phyloP scores from a whole-genome alignment of 1,140 invertebrate genomes.

The Copidosoma floridanum region DNA sequence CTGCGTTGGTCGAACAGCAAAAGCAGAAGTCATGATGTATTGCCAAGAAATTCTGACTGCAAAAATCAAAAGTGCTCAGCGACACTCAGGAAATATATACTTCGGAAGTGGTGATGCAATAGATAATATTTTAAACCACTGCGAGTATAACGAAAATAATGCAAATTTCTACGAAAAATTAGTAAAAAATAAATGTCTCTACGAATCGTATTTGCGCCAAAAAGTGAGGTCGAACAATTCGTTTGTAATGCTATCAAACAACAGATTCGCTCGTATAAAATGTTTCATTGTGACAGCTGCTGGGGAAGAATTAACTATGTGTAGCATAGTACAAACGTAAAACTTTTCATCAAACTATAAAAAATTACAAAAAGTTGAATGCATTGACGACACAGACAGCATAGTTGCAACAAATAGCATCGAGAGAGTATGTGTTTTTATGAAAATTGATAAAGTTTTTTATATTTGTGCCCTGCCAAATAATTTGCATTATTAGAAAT shows the following conservation, averaged over 20 bases:
- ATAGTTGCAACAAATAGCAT: background rate
- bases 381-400: background rate
- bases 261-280: background rate
- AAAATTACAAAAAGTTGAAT: background rate
- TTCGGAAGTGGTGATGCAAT: constrained; percentile 11
- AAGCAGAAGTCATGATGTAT: no score
- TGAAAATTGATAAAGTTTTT: background rate
- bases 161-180: constrained; percentile 3
- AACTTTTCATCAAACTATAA: background rate
- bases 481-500: no score
- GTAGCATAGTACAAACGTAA: background rate
- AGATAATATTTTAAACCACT: background rate
- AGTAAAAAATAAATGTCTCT: background rate
- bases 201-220: background rate
- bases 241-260: constrained; percentile 4
- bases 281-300: background rate
- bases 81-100: constrained; percentile 12
- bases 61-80: constrained; percentile 8
- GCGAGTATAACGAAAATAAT: constrained; percentile 5
- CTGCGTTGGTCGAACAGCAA: constrained; percentile 13
- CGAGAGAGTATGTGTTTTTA: background rate
- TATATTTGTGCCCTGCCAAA: no score
- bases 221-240: constrained; percentile 11
- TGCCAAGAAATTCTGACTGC: no score
- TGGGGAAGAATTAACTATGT: background rate